Evolutionary conservation across 2,797 vertebrate species (phyloP).

Genomic region (Acrossocheilus fasciatus): DNA sequence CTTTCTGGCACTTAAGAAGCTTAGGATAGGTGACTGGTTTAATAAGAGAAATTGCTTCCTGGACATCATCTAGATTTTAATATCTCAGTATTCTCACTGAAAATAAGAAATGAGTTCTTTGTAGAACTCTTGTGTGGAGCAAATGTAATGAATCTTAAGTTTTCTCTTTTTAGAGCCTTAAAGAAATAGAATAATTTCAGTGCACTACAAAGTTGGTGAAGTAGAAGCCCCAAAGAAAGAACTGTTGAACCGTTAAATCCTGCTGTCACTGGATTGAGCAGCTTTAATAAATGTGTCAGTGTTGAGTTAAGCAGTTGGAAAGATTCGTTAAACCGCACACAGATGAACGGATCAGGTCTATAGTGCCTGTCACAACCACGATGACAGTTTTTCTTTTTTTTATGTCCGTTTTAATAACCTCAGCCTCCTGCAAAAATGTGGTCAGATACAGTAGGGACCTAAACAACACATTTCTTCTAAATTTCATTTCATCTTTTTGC

Average conservation of each 20-base stretch:
- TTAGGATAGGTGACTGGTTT: neutral
- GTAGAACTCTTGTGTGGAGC: neutral
- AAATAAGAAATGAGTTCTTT: neutral
- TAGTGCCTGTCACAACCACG: slow-evolving; percentile 74
- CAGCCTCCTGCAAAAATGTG: slow-evolving; percentile 69
- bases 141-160: neutral
- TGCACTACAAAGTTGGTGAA: neutral
- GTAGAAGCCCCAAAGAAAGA: slow-evolving; percentile 45
- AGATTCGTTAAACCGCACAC: slow-evolving; percentile 77
- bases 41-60: neutral
- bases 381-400: slow-evolving; percentile 59
- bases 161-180: neutral
- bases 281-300: slow-evolving; percentile 41
- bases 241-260: slow-evolving; percentile 34
- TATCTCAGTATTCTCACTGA: neutral
- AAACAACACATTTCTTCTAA: neutral
- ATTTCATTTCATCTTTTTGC: too few species aligned
- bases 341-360: slow-evolving; percentile 72
- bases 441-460: slow-evolving; percentile 22
- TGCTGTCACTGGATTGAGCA: slow-evolving; percentile 37
- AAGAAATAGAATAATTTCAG: neutral
- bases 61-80: too few species aligned
- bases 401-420: slow-evolving; percentile 77
- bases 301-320: slow-evolving; percentile 40
- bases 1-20: neutral